Evolutionary conservation across 2,888 invertebrate genomes (phyloP), one percentile per base, ranked within the genome.

Genomic region (Protonemura montana): DNA sequence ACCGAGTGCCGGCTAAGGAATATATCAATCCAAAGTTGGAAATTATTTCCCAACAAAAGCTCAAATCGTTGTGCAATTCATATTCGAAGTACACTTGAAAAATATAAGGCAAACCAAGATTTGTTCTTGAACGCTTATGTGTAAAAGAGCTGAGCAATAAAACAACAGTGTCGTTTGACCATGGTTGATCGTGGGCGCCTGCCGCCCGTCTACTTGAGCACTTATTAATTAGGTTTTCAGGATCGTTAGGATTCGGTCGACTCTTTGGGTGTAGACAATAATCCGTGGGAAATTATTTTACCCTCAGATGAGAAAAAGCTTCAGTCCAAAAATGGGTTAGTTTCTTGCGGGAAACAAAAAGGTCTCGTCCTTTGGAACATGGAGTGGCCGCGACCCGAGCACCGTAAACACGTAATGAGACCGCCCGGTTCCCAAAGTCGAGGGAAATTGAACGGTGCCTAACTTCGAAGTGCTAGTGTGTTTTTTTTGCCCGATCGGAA

Each of bases 241-340:
- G 59, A 21, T 59, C 59, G 59, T 59, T 59, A 59, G 21, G 59
- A 21, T 21, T 21, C 59, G 59, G 59, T 21, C 21, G 16, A 59
- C 59, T 59, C 7, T 10, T 6, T 35, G 35, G 59, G 21, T 13
- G 59, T 13, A 59, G 59, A 59, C 59, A 13, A 59, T 16, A 59
- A 59, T 59, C 59, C 59, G 59, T 59, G 59, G 59, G 59, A 59
- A 59, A 59, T 59, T 13, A 59, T 59, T n/a, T n/a, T n/a, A n/a
- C n/a, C 59, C 16, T 59, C 35, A 59, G 59, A 59, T 59, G 59
- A 21, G 59, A 59, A 13, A 59, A 59, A 21, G 59, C 1, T 59
- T 59, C 2, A 59, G 59, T 59, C 59, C 16, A 59, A 59, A 59
- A 59, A 59, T 59, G 59, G 59, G 59, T 59, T 59, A 59, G 59